Base-by-base conservation (phyloP, 2,888 invertebrate genomes). In the Arrhopalites spinosus region DNA sequence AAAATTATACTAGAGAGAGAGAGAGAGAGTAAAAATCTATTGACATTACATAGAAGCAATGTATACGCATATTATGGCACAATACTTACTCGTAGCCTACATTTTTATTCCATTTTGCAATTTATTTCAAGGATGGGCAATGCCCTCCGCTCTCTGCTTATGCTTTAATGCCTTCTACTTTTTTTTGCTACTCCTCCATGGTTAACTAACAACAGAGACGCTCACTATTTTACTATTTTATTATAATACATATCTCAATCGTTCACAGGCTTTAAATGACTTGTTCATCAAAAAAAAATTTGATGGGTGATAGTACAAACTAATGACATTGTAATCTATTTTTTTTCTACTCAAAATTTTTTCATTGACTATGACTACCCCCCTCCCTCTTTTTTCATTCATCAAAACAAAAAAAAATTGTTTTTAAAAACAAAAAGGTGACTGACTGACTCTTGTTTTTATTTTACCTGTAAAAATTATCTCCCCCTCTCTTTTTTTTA, bases 41-140 rank as follows among this genome's bases (percentile, higher is more conserved):
- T 20, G 20, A 20, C 53, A 53, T 36, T 36, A 36, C 36, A 36
- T n/a, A n/a, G 36, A 36, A 11, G 36, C 36, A 36, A 36, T 36
- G 36, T 36, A 36, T 36, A 36, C 36, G 36, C 36, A 36, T 36
- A 36, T 36, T 36, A 36, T 36, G 36, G 36, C 36, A 36, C 36
- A 36, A 36, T 36, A 36, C 36, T 36, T 11, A 36, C 36, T 36
- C 36, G 36, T 36, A 36, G 36, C 36, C 36, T 36, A 36, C 36
- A 36, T 36, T 36, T 36, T 36, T 36, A 36, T 36, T 36, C 36
- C 36, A 36, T 36, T 36, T 36, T 36, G 36, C 36, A 36, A 36
- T 36, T 36, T 36, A 36, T 36, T 53, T 53, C 53, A 53, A 53
- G 53, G 53, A 53, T 53, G 53, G 53, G 53, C 53, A 53, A n/a